Conservation (phyloP, 2,888 invertebrate genomes). For the Ophioninae sp. region DNA sequence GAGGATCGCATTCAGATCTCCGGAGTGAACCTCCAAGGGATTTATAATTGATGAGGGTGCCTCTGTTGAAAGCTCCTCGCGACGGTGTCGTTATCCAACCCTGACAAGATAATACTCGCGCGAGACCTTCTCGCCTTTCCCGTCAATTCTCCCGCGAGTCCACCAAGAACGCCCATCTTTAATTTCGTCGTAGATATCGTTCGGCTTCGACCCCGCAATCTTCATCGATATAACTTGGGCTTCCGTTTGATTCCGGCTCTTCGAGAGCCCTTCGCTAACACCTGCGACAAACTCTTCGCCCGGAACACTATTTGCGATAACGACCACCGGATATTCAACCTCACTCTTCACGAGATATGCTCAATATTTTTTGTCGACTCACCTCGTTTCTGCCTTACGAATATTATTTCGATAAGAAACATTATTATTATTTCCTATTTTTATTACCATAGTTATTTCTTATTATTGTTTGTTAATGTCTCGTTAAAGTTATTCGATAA, state of each 20-base stretch:
- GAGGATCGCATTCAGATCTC: constrained; percentile 27
- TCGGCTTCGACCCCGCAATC: constrained; percentile 52
- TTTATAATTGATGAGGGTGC: constrained; percentile 79
- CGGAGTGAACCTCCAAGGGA: constrained; percentile 63
- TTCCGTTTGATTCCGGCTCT: constrained; percentile 72
- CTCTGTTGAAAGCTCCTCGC: constrained; percentile 71
- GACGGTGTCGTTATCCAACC: constrained; percentile 77
- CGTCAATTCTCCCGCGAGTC: constrained; percentile 45
- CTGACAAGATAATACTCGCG: constrained; percentile 78
- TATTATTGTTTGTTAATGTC: too few relatives aligned
- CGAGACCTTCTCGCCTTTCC: constrained; percentile 65
- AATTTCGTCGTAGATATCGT: constrained; percentile 55
- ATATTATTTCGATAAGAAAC: too few relatives aligned
- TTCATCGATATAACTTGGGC: constrained; percentile 65
- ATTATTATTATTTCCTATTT: too few relatives aligned
- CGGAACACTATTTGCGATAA: constrained; percentile 69
- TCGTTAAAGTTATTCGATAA: too few relatives aligned
- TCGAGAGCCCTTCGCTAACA: constrained; percentile 69
- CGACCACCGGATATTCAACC: constrained; percentile 65
- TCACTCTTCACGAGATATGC: constrained; percentile 28
- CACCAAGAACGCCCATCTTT: constrained; percentile 54
- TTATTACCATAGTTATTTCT: too few relatives aligned
- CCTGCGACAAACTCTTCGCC: constrained; percentile 71
- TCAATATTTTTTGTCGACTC: constrained; percentile 43
- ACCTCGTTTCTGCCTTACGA: too few relatives aligned